A percentile compares a stretch with the other conserved stretches of the same genome.
These are phyloP conservation scores for Spilarctia lutea DNA, from an alignment of 2,888 invertebrate species.

Conservation along the genomic window DNA sequence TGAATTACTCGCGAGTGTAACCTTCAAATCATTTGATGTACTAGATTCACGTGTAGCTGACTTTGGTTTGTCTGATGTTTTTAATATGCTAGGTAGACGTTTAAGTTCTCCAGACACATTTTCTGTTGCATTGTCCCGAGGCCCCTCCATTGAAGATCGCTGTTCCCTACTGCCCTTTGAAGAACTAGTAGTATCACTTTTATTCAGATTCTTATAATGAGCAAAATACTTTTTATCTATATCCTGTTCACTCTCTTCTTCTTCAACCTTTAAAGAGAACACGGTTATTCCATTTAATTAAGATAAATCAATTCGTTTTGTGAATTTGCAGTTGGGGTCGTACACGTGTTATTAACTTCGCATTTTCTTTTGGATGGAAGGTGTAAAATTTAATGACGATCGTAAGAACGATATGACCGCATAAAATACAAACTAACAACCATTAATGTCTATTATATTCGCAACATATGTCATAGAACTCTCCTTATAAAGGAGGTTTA, in stretches of 20 bases:
- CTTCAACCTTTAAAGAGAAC: constrained; percentile 57
- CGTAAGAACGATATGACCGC: neutral
- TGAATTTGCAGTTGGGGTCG: no score
- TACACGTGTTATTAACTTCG: no score
- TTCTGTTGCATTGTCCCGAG: neutral
- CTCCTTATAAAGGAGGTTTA: no score
- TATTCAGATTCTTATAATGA: constrained; percentile 68
- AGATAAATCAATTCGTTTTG: no score
- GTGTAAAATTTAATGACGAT: neutral
- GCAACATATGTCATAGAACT: no score
- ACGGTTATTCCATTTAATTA: no score
- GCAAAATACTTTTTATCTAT: constrained; percentile 79
- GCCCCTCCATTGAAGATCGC: constrained; percentile 27
- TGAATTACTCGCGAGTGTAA: constrained; percentile 26
- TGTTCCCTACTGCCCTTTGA: constrained; percentile 37
- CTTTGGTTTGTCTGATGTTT: neutral
- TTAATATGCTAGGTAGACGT: constrained; percentile 7
- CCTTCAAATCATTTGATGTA: constrained; percentile 6
- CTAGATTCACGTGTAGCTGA: constrained; percentile 1
- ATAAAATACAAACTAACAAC: neutral
- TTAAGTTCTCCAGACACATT: neutral
- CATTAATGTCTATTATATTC: neutral
- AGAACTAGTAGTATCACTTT: constrained; percentile 26
- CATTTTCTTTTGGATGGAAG: no score
- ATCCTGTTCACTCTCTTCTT: constrained; percentile 77